These are phyloP conservation scores for Illadopsis cleaveri DNA, from an alignment of 2,113 vertebrate species.

Conservation along the genomic window DNA sequence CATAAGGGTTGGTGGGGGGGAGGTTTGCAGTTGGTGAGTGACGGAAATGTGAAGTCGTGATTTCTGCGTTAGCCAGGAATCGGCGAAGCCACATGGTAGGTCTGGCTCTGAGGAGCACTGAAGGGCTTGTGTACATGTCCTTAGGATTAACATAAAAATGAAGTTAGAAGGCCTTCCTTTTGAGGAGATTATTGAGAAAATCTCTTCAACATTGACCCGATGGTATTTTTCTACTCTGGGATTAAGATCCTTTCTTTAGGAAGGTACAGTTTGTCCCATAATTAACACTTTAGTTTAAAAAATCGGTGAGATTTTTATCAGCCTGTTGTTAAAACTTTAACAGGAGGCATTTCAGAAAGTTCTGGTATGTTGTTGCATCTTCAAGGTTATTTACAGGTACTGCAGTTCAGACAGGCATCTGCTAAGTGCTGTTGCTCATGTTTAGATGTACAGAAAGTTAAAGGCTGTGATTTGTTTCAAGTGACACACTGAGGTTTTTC, in stretches of 20 bases:
- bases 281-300: not conserved
- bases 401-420: not conserved
- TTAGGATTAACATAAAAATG: not conserved
- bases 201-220: not conserved
- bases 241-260: not conserved
- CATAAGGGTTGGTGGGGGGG: not conserved
- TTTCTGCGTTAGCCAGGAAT: not conserved
- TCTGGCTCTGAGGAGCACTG: not conserved
- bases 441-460: not conserved
- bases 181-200: not conserved
- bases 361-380: not conserved
- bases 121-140: not conserved
- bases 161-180: not conserved
- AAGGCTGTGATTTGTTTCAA: not conserved
- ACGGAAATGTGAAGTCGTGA: conserved; percentile 2
- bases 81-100: not conserved
- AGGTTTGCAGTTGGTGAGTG: not conserved
- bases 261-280: not conserved
- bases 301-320: not conserved
- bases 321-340: not conserved
- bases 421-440: not conserved
- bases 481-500: not conserved
- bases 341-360: not conserved
- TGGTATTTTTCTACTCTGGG: not conserved
- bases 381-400: not conserved